phyloP scores from a whole-genome alignment of 1,140 invertebrate species.

The Holotrichia oblita region DNA sequence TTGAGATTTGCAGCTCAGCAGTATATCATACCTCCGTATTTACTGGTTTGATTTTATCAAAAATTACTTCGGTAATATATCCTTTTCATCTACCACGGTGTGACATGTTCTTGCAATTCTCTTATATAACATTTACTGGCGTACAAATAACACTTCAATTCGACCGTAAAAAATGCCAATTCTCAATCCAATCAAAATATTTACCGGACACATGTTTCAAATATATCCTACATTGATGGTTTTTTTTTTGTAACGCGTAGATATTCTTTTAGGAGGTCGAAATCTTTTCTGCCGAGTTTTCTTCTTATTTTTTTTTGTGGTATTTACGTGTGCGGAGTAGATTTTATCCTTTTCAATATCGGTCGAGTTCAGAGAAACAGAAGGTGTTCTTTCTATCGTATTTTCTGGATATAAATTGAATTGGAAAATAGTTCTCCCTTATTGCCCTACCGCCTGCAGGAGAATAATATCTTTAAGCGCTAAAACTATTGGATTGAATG shows the following conservation, averaged over 20 bases:
- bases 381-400: not conserved
- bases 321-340: not conserved
- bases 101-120: too few species aligned
- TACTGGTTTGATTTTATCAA: too few species aligned
- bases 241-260: not conserved
- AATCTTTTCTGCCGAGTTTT: not conserved
- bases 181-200: not conserved
- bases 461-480: too few species aligned
- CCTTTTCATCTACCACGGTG: too few species aligned
- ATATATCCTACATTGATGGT: not conserved
- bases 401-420: not conserved
- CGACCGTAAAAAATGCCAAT: not conserved
- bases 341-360: not conserved
- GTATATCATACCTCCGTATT: too few species aligned
- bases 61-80: too few species aligned
- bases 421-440: not conserved
- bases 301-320: not conserved
- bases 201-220: not conserved
- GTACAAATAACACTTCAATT: too few species aligned
- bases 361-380: not conserved
- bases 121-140: too few species aligned
- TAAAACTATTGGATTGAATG: too few species aligned
- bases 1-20: too few species aligned
- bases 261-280: not conserved
- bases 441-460: too few species aligned